phyloP scores from a whole-genome alignment of 2,888 invertebrate genomes.

The Monoplex corrugatus region DNA sequence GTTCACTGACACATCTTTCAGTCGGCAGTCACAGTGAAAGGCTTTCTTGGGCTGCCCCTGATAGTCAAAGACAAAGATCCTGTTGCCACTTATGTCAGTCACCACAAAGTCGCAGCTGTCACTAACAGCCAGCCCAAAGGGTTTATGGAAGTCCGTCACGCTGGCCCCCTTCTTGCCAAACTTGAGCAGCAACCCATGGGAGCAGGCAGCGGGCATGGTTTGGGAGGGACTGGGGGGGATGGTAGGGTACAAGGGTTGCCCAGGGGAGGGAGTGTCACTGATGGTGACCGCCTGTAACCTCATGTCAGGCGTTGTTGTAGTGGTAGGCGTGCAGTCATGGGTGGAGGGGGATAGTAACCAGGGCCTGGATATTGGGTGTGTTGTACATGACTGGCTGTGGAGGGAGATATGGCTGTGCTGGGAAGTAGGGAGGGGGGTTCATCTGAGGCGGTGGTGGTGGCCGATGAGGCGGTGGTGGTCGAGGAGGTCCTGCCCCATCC shows the following conservation, averaged over 20 bases:
- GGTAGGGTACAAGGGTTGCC: slow-evolving; percentile 25
- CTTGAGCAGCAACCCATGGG: slow-evolving; percentile 62
- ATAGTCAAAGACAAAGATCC: slow-evolving; percentile 71
- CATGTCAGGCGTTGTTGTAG: not conserved
- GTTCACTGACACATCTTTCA: slow-evolving; percentile 69
- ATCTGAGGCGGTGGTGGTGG: not conserved
- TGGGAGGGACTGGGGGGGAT: slow-evolving; percentile 4
- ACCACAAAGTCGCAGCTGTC: slow-evolving; percentile 71
- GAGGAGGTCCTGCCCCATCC: not conserved
- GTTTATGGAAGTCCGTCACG: slow-evolving; percentile 70
- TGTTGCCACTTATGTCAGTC: slow-evolving; percentile 71
- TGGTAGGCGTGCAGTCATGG: not conserved
- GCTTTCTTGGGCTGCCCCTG: slow-evolving; percentile 65
- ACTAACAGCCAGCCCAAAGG: slow-evolving; percentile 71
- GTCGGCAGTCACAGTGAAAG: slow-evolving; percentile 68
- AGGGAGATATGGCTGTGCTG: slow-evolving; percentile 24
- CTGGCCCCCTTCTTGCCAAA: slow-evolving; percentile 73
- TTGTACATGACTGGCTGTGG: not conserved
- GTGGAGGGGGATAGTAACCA: not conserved
- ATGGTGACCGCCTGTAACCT: not conserved
- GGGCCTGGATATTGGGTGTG: not conserved
- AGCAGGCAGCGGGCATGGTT: slow-evolving; percentile 56
- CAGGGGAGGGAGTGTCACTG: not conserved
- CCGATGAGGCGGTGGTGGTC: too few relatives aligned
- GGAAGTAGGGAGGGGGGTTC: too few relatives aligned